Conservation (phyloP, 2,797 vertebrate species). For the Eurystomus glaucurus region DNA sequence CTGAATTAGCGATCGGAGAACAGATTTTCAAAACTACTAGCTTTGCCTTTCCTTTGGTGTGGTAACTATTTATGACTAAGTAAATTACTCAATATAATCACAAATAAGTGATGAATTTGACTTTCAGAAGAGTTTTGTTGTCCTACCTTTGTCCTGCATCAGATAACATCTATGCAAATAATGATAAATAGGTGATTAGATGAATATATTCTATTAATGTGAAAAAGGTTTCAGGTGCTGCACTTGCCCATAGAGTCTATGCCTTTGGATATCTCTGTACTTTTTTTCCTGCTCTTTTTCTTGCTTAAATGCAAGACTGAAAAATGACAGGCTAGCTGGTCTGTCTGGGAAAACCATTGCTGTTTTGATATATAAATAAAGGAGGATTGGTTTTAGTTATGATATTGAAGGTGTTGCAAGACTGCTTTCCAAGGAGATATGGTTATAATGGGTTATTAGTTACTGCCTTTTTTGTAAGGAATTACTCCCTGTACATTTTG, state of each 20-base stretch:
- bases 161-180: neutral
- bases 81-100: neutral
- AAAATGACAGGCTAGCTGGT: neutral
- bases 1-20: neutral
- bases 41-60: neutral
- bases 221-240: neutral
- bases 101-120: neutral
- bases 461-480: neutral
- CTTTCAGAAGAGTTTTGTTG: neutral
- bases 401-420: neutral
- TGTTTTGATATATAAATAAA: neutral
- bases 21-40: neutral
- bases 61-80: neutral
- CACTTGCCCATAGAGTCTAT: neutral
- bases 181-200: neutral
- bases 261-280: neutral
- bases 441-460: neutral
- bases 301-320: neutral
- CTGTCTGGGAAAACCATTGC: neutral
- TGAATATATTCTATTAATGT: neutral
- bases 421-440: neutral
- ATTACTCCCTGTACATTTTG: neutral
- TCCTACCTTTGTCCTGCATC: neutral
- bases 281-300: neutral
- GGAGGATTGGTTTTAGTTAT: neutral